A percentile compares a stretch with the other conserved stretches of the same genome.
Conservation (phyloP, 2,113 vertebrate genomes). For the Arenaria interpres region DNA sequence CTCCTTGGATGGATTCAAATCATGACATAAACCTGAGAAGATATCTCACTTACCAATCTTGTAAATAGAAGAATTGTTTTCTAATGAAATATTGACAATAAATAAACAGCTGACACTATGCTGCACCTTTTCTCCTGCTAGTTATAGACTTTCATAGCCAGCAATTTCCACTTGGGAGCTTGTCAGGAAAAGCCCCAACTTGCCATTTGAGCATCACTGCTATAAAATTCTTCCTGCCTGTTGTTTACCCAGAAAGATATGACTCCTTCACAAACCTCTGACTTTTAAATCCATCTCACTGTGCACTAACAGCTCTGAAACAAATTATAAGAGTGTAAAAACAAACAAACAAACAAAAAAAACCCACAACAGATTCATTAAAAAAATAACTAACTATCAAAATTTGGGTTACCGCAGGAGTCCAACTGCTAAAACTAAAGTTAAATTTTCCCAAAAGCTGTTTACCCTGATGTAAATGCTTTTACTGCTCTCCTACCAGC, state of each 20-base stretch:
- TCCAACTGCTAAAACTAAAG: background rate
- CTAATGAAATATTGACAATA: slow-evolving; percentile 42
- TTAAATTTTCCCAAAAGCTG: background rate
- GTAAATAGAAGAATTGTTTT: slow-evolving; percentile 48
- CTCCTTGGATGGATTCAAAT: background rate
- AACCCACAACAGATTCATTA: background rate
- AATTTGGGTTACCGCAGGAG: background rate
- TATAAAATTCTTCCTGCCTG: background rate
- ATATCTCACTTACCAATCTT: background rate
- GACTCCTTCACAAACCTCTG: background rate
- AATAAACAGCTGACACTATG: slow-evolving; percentile 20
- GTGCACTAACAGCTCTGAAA: background rate
- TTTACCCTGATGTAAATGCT: background rate
- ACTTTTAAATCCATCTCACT: background rate
- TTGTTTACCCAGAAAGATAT: background rate
- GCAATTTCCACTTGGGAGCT: background rate
- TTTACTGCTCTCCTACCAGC: background rate
- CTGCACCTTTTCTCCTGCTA: background rate
- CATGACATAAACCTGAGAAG: background rate
- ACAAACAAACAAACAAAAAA: background rate
- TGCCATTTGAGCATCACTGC: background rate
- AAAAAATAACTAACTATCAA: background rate
- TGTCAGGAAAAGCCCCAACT: background rate
- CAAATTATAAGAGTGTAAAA: background rate
- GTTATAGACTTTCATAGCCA: background rate